Evolutionary conservation across 2,888 invertebrate genomes (phyloP), one percentile per base, ranked within the genome.

Genomic region (Tiphia femorata): DNA sequence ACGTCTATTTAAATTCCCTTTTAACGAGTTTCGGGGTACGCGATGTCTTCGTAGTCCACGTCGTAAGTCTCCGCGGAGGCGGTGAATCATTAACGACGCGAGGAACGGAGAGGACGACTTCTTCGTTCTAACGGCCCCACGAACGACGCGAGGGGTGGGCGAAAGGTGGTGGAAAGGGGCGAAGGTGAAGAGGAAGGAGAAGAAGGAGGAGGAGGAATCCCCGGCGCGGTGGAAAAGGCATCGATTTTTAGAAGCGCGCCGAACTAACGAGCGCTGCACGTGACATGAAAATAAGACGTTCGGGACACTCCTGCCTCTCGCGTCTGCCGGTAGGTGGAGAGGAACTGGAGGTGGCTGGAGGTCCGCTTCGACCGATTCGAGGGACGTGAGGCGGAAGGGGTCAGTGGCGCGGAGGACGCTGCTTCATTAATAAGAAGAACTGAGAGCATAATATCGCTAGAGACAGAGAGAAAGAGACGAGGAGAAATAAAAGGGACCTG

Each of bases 221-320:
- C n/a, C n/a, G n/a, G n/a, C n/a, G n/a, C n/a, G n/a, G n/a, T n/a
- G n/a, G n/a, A n/a, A n/a, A n/a, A n/a, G n/a, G 14, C 40, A 70
- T 70, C 60, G 64, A 70, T 66, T 60, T 53, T 54, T 53, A 40
- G 42, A 54, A 56, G 21, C 49, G 42, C 27, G 44, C 37, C 20
- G 58, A 51, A 55, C 62, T 67, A 67, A 71, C 67, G 69, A 70
- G 59, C 47, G 38, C 52, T 60, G 64, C 62, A 52, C 64, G 66
- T 67, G 66, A 70, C 64, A 61, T 56, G 60, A 62, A 70, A 72
- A 62, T 67, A 67, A 71, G 61, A 63, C 52, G 54, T 56, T 43
- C 38, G 35, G 35, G 27, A 17, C 17, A 16, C 38, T 33, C 33
- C 12, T 14, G 4, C 12, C n/a, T n/a, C n/a, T n/a, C n/a, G n/a